A percentile compares a stretch with the other conserved stretches of the same genome.
Evolutionary conservation across 2,888 invertebrate genomes (phyloP).

Genomic region (Heliconius erato): DNA sequence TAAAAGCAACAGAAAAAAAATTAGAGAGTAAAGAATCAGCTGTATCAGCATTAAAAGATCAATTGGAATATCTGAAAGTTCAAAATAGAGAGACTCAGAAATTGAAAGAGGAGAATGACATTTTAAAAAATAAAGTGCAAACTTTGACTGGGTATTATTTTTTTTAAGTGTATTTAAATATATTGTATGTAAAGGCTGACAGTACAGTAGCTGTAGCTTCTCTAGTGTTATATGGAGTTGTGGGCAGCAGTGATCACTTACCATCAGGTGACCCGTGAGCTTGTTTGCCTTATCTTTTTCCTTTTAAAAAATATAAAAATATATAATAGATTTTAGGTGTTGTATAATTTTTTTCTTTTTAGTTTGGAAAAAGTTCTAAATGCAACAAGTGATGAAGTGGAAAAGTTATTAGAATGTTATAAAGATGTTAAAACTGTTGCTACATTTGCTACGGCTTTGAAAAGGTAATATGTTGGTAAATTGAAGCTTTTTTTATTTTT

Average conservation of each 20-base stretch:
- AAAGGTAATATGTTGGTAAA: slow-evolving; percentile 80
- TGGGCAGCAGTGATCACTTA: too few relatives aligned
- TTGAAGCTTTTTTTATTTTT: too few relatives aligned
- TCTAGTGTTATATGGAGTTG: too few relatives aligned
- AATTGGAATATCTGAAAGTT: slow-evolving; percentile 80
- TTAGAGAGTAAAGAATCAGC: slow-evolving; percentile 78
- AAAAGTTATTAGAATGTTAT: slow-evolving; percentile 86
- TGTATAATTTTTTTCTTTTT: background rate
- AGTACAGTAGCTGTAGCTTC: too few relatives aligned
- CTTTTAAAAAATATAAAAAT: too few relatives aligned
- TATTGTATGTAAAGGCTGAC: too few relatives aligned
- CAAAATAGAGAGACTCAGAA: slow-evolving; percentile 76
- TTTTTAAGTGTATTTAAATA: background rate
- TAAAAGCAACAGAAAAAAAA: slow-evolving; percentile 75
- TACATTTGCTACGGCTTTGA: slow-evolving; percentile 87
- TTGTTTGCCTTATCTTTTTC: too few relatives aligned
- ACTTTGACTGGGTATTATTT: slow-evolving; percentile 77
- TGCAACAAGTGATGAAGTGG: slow-evolving; percentile 86
- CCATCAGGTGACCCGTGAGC: too few relatives aligned
- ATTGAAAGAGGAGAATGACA: slow-evolving; percentile 84
- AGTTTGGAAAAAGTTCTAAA: slow-evolving; percentile 81
- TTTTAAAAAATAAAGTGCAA: slow-evolving; percentile 83
- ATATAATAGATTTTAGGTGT: background rate
- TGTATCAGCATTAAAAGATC: slow-evolving; percentile 84
- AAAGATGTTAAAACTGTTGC: slow-evolving; percentile 85